phyloP scores from a whole-genome alignment of 2,797 vertebrate species.

The Sebastiscus albofasciatus region DNA sequence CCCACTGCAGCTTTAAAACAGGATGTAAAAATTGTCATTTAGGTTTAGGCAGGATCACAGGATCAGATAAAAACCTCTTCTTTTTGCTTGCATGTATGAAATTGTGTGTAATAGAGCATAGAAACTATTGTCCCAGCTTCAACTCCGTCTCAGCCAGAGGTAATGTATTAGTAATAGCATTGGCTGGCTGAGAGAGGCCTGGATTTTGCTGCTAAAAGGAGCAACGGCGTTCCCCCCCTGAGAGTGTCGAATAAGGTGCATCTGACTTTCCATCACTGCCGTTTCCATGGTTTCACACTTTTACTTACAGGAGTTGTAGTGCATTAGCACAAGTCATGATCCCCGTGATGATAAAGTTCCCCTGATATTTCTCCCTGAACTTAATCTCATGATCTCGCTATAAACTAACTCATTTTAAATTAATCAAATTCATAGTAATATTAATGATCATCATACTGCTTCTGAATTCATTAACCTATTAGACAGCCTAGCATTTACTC shows the following conservation, averaged over 20 bases:
- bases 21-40: not conserved
- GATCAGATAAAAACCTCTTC: not conserved
- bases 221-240: constrained; percentile 15
- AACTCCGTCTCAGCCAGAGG: constrained; percentile 6
- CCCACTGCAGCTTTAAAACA: not conserved
- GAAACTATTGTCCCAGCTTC: not conserved
- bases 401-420: not conserved
- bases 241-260: constrained; percentile 12
- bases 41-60: not conserved
- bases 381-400: not conserved
- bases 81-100: not conserved
- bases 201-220: constrained; percentile 56
- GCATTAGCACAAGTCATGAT: constrained; percentile 11
- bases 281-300: constrained; percentile 38
- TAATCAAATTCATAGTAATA: not conserved
- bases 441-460: not conserved
- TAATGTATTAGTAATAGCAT: constrained; percentile 55
- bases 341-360: not conserved
- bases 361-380: not conserved
- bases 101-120: not conserved
- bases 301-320: not conserved
- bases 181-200: constrained; percentile 32
- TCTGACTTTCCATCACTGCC: constrained; percentile 12
- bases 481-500: not conserved
- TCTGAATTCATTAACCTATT: constrained; percentile 3